Conservation (phyloP, 2,888 invertebrate species). For the Lissonota sp. region DNA sequence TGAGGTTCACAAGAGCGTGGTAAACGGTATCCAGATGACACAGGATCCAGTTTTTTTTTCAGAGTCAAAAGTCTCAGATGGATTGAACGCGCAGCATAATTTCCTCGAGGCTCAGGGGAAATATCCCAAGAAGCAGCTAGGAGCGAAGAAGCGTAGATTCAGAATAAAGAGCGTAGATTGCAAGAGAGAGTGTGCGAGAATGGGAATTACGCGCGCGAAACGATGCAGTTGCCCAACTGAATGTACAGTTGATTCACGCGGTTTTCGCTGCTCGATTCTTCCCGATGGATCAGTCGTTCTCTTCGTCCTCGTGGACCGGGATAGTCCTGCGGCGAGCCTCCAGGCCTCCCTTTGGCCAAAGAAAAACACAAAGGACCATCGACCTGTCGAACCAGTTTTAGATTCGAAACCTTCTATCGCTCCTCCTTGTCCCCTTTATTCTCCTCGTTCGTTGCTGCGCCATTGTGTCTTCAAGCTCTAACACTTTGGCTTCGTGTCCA, state of each 20-base stretch:
- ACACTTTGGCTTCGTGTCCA: neutral
- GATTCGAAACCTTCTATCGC: slow-evolving; percentile 66
- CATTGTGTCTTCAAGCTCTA: neutral
- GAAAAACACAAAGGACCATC: slow-evolving; percentile 70
- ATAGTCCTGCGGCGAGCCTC: slow-evolving; percentile 33
- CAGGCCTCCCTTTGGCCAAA: too few relatives aligned
- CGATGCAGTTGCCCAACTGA: neutral
- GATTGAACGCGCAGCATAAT: neutral
- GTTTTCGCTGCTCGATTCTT: slow-evolving; percentile 8
- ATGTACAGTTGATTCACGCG: slow-evolving; percentile 27
- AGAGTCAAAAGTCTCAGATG: neutral
- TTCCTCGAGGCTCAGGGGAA: neutral
- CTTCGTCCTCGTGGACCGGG: slow-evolving; percentile 28
- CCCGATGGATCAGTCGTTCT: neutral
- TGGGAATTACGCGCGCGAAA: neutral
- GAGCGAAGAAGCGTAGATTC: too few relatives aligned
- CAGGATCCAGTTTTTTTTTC: neutral
- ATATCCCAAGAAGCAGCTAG: too few relatives aligned
- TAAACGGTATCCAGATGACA: too few relatives aligned
- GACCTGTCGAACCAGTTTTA: slow-evolving; percentile 74
- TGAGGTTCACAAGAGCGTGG: neutral
- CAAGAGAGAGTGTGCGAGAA: neutral
- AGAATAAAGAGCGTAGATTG: neutral
- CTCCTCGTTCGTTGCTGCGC: slow-evolving; percentile 21
- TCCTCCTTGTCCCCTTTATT: slow-evolving; percentile 17